Conservation (phyloP, 2,888 invertebrate species). For the Sarcophaga rosellei region DNA sequence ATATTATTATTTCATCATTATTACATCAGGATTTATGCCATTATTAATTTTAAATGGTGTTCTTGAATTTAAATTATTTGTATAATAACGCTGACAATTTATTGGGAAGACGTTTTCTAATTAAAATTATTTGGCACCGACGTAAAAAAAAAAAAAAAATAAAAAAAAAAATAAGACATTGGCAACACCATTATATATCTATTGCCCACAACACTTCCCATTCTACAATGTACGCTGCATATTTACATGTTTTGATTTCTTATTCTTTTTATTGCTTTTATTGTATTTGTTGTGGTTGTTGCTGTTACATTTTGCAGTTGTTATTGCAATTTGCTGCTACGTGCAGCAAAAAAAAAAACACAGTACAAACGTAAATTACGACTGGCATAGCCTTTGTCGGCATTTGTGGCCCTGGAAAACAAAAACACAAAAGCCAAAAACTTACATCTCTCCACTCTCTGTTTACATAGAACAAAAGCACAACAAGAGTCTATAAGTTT, state of each 20-base stretch:
- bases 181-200: background rate
- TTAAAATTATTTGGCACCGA: background rate
- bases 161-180: no score
- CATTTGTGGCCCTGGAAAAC: slow-evolving; percentile 48
- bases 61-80: background rate
- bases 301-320: slow-evolving; percentile 12
- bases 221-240: slow-evolving; percentile 12
- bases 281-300: background rate
- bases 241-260: slow-evolving; percentile 21
- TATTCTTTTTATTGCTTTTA: background rate
- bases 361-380: slow-evolving; percentile 53
- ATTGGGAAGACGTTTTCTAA: background rate
- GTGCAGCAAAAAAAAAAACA: slow-evolving; percentile 8
- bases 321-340: slow-evolving; percentile 28
- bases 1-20: no score
- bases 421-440: slow-evolving; percentile 29
- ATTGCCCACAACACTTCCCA: slow-evolving; percentile 3
- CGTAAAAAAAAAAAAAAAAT: no score
- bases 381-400: slow-evolving; percentile 62
- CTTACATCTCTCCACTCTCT: slow-evolving; percentile 19
- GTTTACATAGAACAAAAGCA: background rate
- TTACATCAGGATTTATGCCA: no score
- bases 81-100: background rate
- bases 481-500: slow-evolving; percentile 19
- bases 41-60: no score